A percentile compares a stretch with the other conserved stretches of the same genome.
phyloP scores from a whole-genome alignment of 2,113 vertebrate genomes.

The Raja brachyura region DNA sequence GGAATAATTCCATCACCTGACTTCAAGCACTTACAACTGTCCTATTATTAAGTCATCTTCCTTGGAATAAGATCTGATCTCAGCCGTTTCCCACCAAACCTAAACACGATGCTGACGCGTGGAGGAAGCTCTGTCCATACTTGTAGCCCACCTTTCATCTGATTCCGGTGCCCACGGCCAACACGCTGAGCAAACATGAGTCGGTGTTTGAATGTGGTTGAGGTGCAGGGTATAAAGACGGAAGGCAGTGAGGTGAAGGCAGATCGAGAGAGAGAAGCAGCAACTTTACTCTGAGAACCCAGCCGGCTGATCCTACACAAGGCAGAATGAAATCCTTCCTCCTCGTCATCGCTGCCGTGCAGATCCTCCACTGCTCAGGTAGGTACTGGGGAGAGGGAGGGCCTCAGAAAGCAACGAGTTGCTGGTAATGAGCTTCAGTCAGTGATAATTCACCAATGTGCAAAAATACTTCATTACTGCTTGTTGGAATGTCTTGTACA shows the following conservation, averaged over 20 bases:
- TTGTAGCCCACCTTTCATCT: neutral
- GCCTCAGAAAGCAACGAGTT: neutral
- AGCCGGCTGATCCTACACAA: slow-evolving; percentile 15
- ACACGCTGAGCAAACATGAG: neutral
- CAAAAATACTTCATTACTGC: neutral
- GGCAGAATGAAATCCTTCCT: slow-evolving; percentile 28
- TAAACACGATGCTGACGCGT: neutral
- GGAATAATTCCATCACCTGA: too few species aligned
- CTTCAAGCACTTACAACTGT: too few species aligned
- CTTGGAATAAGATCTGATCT: too few species aligned
- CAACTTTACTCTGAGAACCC: neutral
- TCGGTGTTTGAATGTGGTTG: neutral
- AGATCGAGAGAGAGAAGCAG: slow-evolving; percentile 12
- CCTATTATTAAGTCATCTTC: neutral
- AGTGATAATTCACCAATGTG: too few species aligned
- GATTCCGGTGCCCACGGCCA: neutral
- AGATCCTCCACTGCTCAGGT: slow-evolving; percentile 32
- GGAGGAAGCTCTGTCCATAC: neutral
- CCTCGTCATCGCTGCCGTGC: slow-evolving; percentile 1
- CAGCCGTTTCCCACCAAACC: neutral
- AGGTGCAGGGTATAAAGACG: slow-evolving; percentile 1
- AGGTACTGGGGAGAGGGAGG: neutral
- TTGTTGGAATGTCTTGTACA: neutral
- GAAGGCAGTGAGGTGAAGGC: neutral
- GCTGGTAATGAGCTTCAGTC: too few species aligned